Conservation (phyloP, 2,888 invertebrate species). For the Thymelicus acteon region DNA sequence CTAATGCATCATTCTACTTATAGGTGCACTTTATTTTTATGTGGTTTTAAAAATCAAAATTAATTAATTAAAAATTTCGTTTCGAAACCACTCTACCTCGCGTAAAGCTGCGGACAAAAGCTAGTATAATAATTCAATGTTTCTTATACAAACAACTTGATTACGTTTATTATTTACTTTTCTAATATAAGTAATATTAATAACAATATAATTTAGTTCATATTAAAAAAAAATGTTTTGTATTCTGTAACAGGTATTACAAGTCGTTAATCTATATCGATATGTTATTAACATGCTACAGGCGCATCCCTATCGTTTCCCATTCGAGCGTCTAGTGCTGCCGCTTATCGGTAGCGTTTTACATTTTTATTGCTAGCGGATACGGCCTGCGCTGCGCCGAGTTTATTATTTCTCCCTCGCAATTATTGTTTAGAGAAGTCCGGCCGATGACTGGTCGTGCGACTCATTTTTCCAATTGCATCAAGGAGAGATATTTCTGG, state of each 20-base stretch:
- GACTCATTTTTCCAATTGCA: slow-evolving; percentile 41
- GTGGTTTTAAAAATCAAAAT: too few species aligned
- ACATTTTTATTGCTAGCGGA: slow-evolving; percentile 85
- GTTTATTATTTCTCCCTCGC: slow-evolving; percentile 81
- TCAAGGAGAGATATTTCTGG: slow-evolving; percentile 19
- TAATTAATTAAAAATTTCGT: too few species aligned
- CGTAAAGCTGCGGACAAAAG: too few species aligned
- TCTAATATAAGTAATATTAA: too few species aligned
- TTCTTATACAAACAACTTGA: too few species aligned
- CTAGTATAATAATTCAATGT: too few species aligned
- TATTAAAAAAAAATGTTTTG: too few species aligned
- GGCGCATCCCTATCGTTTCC: slow-evolving; percentile 60
- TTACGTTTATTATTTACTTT: too few species aligned
- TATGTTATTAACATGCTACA: background rate
- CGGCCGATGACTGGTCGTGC: slow-evolving; percentile 50
- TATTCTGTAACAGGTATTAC: background rate
- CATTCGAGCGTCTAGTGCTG: slow-evolving; percentile 77
- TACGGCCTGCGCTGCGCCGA: slow-evolving; percentile 76
- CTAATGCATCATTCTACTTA: too few species aligned
- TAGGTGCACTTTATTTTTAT: too few species aligned
- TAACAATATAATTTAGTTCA: too few species aligned
- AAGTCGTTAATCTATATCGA: slow-evolving; percentile 38
- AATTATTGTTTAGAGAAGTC: slow-evolving; percentile 81
- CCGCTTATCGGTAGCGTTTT: slow-evolving; percentile 82
- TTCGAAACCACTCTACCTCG: too few species aligned